These are phyloP conservation scores for Saccostrea cuccullata DNA, from an alignment of 1,140 invertebrate species.

Conservation along the genomic window DNA sequence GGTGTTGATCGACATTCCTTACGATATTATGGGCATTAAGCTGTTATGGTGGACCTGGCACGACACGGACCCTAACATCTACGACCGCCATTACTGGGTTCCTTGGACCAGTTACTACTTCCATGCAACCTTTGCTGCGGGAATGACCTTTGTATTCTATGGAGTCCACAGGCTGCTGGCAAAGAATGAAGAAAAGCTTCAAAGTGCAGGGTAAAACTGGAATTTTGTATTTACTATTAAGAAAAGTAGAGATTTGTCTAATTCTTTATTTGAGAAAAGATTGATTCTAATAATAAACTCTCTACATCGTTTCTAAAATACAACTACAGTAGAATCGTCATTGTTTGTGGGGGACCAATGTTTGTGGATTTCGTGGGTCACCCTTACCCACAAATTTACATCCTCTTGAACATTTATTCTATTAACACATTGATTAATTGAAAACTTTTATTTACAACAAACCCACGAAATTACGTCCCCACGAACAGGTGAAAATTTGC, in stretches of 20 bases:
- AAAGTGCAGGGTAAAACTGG: conserved; percentile 64
- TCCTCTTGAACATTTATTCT: no score
- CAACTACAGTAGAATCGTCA: no score
- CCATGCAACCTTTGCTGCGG: conserved; percentile 86
- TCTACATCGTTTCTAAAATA: no score
- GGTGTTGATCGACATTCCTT: conserved; percentile 88
- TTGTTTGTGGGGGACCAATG: no score
- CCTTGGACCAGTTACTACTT: conserved; percentile 90
- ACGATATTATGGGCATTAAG: conserved; percentile 89
- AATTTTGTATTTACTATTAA: not conserved
- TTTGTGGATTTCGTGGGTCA: no score
- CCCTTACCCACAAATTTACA: no score
- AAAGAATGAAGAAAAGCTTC: conserved; percentile 71
- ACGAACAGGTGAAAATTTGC: no score
- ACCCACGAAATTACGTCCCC: no score
- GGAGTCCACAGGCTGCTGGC: conserved; percentile 81
- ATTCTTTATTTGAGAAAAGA: not conserved
- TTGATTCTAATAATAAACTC: no score
- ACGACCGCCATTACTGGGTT: conserved; percentile 88
- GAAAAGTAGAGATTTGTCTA: not conserved
- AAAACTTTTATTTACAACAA: no score
- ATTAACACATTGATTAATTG: no score
- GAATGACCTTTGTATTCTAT: conserved; percentile 86
- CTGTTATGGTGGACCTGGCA: conserved; percentile 92
- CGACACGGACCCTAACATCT: conserved; percentile 90